These are phyloP conservation scores for Amazona vittata DNA, from an alignment of 2,113 vertebrate genomes.

Conservation along the genomic window DNA sequence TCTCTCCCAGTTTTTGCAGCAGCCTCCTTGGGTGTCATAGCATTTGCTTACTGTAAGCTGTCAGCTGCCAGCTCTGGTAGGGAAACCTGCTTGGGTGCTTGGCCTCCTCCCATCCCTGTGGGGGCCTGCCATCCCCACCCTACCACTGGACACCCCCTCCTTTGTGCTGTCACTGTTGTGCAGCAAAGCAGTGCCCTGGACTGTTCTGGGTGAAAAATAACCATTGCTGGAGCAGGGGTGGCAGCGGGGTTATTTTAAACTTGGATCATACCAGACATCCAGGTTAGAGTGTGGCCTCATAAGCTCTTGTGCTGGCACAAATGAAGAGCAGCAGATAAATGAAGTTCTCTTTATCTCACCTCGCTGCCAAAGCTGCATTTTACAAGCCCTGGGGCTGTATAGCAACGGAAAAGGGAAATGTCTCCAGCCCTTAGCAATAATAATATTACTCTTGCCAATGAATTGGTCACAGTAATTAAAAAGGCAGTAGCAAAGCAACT, in stretches of 20 bases:
- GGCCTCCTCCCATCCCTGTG: neutral
- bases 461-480: conserved; percentile 54
- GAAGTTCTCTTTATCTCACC: conserved; percentile 21
- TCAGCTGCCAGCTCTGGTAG: neutral
- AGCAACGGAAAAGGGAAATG: neutral
- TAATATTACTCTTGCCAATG: conserved; percentile 1
- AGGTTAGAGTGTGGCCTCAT: neutral
- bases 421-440: neutral
- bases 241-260: neutral
- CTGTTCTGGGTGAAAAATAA: neutral
- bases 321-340: conserved; percentile 18
- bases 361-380: neutral
- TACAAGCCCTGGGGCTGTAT: neutral
- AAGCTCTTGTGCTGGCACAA: neutral
- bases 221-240: neutral
- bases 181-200: neutral
- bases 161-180: neutral
- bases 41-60: neutral
- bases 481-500: conserved; percentile 9
- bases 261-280: neutral
- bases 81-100: neutral
- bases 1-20: neutral
- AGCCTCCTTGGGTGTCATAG: neutral
- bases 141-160: neutral
- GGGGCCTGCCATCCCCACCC: neutral